A percentile compares a stretch with the other conserved stretches of the same genome.
phyloP scores from a whole-genome alignment of 2,113 vertebrate genomes.

The Odocoileus virginianus region DNA sequence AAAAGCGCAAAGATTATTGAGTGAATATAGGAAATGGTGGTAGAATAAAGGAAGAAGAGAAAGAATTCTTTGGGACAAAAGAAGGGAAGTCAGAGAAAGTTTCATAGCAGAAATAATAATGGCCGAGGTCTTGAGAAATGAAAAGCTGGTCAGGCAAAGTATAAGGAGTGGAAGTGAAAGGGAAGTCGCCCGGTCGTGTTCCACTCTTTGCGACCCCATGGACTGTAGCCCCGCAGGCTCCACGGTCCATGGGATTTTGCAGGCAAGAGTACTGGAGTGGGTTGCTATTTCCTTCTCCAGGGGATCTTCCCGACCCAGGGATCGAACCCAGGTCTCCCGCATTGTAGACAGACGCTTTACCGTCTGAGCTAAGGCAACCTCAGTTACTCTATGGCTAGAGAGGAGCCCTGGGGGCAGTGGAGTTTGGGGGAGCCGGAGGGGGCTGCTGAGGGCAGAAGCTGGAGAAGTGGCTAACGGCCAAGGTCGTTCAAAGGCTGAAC shows the following conservation, averaged over 20 bases:
- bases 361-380: too few species aligned
- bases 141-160: neutral
- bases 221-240: too few species aligned
- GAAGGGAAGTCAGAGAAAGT: neutral
- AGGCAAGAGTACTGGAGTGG: too few species aligned
- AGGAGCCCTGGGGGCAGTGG: fast-evolving
- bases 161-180: neutral
- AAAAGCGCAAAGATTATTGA: neutral
- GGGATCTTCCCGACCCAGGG: too few species aligned
- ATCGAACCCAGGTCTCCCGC: too few species aligned
- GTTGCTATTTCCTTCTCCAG: too few species aligned
- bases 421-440: neutral
- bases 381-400: neutral
- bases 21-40: neutral
- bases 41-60: neutral
- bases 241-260: too few species aligned
- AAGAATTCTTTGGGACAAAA: neutral
- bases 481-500: neutral
- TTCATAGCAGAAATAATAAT: neutral
- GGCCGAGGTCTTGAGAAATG: neutral
- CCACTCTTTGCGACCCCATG: too few species aligned
- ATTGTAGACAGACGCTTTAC: too few species aligned
- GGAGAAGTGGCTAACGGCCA: neutral
- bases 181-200: too few species aligned
- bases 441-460: neutral